A percentile compares a stretch with the other conserved stretches of the same genome.
These are phyloP conservation scores for Alcis repandata DNA, from an alignment of 2,888 invertebrate species.

Conservation along the genomic window DNA sequence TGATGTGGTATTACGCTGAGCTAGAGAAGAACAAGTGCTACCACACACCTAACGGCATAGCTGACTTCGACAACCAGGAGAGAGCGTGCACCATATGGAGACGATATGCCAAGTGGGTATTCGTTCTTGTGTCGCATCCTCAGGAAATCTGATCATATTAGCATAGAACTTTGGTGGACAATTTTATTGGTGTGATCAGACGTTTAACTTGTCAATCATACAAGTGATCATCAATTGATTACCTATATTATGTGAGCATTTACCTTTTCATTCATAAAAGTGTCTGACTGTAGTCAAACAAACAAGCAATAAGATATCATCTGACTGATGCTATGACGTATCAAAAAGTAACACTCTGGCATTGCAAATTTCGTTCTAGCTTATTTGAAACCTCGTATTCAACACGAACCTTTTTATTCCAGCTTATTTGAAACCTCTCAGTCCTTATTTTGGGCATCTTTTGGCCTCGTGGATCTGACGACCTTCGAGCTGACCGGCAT, in stretches of 20 bases:
- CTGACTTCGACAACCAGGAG: conserved; percentile 94
- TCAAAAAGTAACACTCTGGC: too few relatives aligned
- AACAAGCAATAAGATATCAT: too few relatives aligned
- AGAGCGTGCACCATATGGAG: conserved; percentile 95
- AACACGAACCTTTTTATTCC: conserved; percentile 39
- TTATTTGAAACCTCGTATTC: conserved; percentile 96
- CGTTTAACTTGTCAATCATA: too few relatives aligned
- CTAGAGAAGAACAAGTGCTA: conserved; percentile 95
- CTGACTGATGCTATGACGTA: too few relatives aligned
- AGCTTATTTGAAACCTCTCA: conserved; percentile 99
- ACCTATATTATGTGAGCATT: too few relatives aligned
- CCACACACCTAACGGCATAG: conserved; percentile 89
- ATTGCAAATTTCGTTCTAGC: conserved; percentile 81
- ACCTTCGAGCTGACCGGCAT: conserved; percentile 98
- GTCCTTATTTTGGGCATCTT: conserved; percentile 99
- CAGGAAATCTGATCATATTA: too few relatives aligned
- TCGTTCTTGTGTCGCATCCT: too few relatives aligned
- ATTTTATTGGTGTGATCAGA: too few relatives aligned
- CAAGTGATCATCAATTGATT: too few relatives aligned
- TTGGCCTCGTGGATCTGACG: conserved; percentile 97
- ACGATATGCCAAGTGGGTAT: conserved; percentile 93
- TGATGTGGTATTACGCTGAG: conserved; percentile 97
- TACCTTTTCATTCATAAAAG: too few relatives aligned
- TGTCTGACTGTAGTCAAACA: too few relatives aligned
- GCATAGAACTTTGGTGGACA: too few relatives aligned